phyloP scores from a whole-genome alignment of 2,888 invertebrate species.

The Cotesia congregata region DNA sequence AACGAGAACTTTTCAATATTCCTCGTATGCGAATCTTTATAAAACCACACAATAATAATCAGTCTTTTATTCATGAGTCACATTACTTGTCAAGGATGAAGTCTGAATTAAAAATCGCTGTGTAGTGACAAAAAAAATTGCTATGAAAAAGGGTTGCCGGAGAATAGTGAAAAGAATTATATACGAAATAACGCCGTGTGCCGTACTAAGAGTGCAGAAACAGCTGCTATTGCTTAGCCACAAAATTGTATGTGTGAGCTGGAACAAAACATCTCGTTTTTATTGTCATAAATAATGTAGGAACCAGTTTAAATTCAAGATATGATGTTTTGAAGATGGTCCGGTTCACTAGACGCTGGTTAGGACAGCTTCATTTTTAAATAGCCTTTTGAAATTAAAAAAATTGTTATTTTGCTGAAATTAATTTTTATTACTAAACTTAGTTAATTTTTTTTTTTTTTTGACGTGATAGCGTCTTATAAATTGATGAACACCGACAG shows the following conservation, averaged over 20 bases:
- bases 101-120: not conserved
- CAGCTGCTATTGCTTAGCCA: slow-evolving; percentile 37
- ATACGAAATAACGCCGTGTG: slow-evolving; percentile 32
- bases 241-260: slow-evolving; percentile 39
- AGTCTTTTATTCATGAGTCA: not conserved
- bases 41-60: not conserved
- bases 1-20: slow-evolving; percentile 1
- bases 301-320: not conserved
- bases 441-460: slow-evolving; percentile 7
- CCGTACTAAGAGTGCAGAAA: slow-evolving; percentile 17
- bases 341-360: slow-evolving; percentile 4
- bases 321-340: slow-evolving; percentile 5
- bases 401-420: not conserved
- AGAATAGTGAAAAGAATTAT: slow-evolving; percentile 39
- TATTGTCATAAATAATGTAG: slow-evolving; percentile 22
- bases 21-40: not conserved
- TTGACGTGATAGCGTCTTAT: too few species aligned
- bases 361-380: not conserved
- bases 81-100: not conserved
- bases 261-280: slow-evolving; percentile 36
- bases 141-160: slow-evolving; percentile 13
- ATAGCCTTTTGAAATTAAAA: not conserved
- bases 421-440: not conserved
- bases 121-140: slow-evolving; percentile 21
- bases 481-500: too few species aligned